These are phyloP conservation scores for Manis pentadactyla DNA, from an alignment of 2,797 vertebrate species.

Conservation along the genomic window DNA sequence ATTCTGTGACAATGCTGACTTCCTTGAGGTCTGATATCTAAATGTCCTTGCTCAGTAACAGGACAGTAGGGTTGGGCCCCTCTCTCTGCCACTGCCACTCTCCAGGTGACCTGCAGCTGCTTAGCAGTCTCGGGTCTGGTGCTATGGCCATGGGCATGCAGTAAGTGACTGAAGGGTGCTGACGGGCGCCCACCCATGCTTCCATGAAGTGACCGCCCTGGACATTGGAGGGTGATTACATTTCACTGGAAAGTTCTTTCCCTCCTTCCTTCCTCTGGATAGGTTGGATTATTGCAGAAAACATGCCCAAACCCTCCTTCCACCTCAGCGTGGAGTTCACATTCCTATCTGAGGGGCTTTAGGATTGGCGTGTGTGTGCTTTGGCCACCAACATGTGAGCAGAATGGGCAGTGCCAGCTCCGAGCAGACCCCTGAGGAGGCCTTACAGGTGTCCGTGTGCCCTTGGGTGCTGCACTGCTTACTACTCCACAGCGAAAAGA, in stretches of 20 bases:
- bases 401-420: background rate
- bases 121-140: background rate
- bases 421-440: background rate
- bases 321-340: background rate
- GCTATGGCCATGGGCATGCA: too few species aligned
- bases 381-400: background rate
- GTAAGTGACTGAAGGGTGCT: background rate
- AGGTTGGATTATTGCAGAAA: background rate
- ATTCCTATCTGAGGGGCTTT: background rate
- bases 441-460: background rate
- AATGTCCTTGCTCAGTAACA: background rate
- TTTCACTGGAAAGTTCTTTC: background rate
- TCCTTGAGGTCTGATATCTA: background rate
- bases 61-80: too few species aligned
- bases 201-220: background rate
- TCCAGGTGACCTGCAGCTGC: background rate
- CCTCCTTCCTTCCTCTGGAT: background rate
- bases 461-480: background rate
- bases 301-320: background rate
- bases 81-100: background rate
- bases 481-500: background rate
- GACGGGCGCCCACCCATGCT: accelerated
- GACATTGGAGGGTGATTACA: background rate
- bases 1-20: background rate
- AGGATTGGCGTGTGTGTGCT: background rate